These are phyloP conservation scores for Drymonia ruficornis DNA, from an alignment of 2,888 invertebrate genomes.

Conservation along the genomic window DNA sequence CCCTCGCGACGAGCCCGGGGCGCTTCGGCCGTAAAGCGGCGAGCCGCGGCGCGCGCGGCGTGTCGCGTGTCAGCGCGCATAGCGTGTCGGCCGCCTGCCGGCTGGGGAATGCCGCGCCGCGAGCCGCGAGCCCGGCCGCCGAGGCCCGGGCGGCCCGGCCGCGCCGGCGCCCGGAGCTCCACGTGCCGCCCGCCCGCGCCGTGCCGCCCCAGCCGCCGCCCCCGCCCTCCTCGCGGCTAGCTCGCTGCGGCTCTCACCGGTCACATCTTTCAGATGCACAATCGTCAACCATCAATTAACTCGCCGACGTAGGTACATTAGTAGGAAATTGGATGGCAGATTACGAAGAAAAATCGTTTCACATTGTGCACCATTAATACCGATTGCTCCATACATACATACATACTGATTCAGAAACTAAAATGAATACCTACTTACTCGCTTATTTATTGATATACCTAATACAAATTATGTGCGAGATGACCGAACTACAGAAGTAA, in stretches of 20 bases:
- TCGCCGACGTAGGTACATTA: conserved; percentile 46
- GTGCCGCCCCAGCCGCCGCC: conserved; percentile 41
- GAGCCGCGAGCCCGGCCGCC: conserved; percentile 52
- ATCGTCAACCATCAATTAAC: conserved; percentile 74
- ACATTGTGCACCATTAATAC: conserved; percentile 28
- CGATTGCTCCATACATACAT: conserved; percentile 20
- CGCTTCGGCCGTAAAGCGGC: conserved; percentile 63
- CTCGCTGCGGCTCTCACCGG: conserved; percentile 50
- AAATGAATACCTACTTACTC: neutral
- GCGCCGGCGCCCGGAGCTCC: conserved; percentile 76
- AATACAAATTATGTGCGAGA: too few relatives aligned
- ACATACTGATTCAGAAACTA: conserved; percentile 2
- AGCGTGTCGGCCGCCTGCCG: conserved; percentile 69
- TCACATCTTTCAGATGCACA: conserved; percentile 76
- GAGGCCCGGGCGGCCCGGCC: conserved; percentile 73
- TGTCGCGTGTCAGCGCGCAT: conserved; percentile 66
- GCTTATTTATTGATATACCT: neutral
- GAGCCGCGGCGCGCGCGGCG: conserved; percentile 65
- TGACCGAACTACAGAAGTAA: too few relatives aligned
- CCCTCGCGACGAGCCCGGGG: conserved; percentile 72
- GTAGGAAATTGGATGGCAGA: conserved; percentile 50
- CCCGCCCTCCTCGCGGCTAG: conserved; percentile 32
- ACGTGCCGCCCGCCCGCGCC: conserved; percentile 64
- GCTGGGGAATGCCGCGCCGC: conserved; percentile 75
- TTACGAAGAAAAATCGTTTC: conserved; percentile 43